Evolutionary conservation across 2,888 invertebrate species (phyloP), one percentile per base, ranked within the genome.

Genomic region (Yponomeuta evonymella): DNA sequence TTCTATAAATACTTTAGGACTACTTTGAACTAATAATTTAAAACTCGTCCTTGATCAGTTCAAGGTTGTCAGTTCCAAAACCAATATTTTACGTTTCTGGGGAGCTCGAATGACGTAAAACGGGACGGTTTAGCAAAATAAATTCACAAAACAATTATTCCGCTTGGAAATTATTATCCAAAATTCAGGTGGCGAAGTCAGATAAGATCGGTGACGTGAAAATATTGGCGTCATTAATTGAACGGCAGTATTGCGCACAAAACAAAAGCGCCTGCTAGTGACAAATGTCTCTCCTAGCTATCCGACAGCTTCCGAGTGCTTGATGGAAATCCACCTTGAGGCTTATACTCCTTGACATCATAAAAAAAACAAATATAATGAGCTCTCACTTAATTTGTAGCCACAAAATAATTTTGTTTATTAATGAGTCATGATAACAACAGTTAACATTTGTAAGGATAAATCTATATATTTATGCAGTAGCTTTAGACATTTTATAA

Each of bases 211-310:
- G 80, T 78, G 88, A 84, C 89, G 81, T 83, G 85, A 83, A 89
- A 88, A 89, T 88, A 89, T 87, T 76, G 81, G 79, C 75, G 77
- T 83, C 87, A 88, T 90, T 88, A 88, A 86, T 89, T 84, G 81
- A 86, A 89, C 88, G 82, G 81, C 83, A 86, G 86, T 88, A 88
- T 88, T 87, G 83, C 83, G 84, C 82, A 79, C 82, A 83, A 84
- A 86, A 90, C 89, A 90, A 88, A 87, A 84, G 81, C 80, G 78
- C 78, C 77, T 81, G 79, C 76, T 77, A 81, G 84, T 89, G 89
- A 90, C 85, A 87, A 88, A 89, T 89, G 83, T 79, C 81, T 81
- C 81, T 79, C 80, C 81, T 9, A 12, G 15, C 15, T 15, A 5
- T 58, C 12, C 12, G 51, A 58, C 51, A 12, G 15, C 51, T 51